These are phyloP conservation scores for Lophius piscatorius DNA, from an alignment of 2,113 vertebrate species.

Conservation along the genomic window DNA sequence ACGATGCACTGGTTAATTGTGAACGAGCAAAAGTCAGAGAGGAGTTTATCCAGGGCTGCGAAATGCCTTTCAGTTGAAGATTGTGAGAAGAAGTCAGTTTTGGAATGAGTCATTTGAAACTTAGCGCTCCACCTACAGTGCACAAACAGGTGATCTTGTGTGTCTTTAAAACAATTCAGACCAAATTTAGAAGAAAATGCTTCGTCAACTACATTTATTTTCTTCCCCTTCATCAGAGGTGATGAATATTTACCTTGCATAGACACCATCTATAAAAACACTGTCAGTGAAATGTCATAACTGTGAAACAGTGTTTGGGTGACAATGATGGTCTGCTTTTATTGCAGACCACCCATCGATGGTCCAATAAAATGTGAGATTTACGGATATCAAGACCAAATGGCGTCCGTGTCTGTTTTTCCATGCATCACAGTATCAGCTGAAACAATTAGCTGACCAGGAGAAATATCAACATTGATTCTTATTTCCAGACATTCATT, in stretches of 20 bases:
- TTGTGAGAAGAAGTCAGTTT: slow-evolving; percentile 17
- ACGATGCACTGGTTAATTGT: slow-evolving; percentile 44
- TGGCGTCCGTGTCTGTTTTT: slow-evolving; percentile 31
- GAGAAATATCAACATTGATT: too few relatives aligned
- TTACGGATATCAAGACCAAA: slow-evolving; percentile 48
- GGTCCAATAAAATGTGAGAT: slow-evolving; percentile 70
- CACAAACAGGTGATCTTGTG: not conserved
- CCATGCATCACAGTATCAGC: not conserved
- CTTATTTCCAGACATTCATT: too few relatives aligned
- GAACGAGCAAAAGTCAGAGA: slow-evolving; percentile 32
- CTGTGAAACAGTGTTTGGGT: slow-evolving; percentile 42
- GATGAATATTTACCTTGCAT: slow-evolving; percentile 27
- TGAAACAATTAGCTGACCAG: not conserved
- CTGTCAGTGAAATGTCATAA: slow-evolving; percentile 39
- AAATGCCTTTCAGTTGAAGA: slow-evolving; percentile 4
- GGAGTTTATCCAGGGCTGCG: slow-evolving; percentile 5
- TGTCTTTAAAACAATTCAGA: slow-evolving; percentile 4
- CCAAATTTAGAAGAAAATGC: not conserved
- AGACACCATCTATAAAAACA: slow-evolving; percentile 33
- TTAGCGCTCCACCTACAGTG: not conserved
- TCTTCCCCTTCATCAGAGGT: slow-evolving; percentile 12
- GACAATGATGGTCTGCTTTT: slow-evolving; percentile 44
- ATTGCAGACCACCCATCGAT: slow-evolving; percentile 41
- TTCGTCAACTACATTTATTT: slow-evolving; percentile 17
- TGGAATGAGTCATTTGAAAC: slow-evolving; percentile 18